Conservation (phyloP, 2,888 invertebrate genomes). For the Nomada flava region DNA sequence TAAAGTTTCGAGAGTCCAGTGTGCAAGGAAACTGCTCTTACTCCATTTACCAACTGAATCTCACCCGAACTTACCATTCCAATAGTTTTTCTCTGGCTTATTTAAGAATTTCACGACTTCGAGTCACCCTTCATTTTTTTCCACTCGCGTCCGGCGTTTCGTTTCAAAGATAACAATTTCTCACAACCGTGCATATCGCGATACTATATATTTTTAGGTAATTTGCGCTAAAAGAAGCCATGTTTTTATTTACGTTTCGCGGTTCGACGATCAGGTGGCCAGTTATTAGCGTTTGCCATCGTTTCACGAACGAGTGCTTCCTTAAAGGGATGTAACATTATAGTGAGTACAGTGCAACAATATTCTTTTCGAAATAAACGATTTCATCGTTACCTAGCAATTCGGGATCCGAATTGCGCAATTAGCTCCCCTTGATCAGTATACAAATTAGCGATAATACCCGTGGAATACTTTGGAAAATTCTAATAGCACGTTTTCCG, state of each 20-base stretch:
- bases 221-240: neutral
- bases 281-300: conserved; percentile 25
- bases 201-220: neutral
- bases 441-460: conserved; percentile 2
- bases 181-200: too few relatives aligned
- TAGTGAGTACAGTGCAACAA: neutral
- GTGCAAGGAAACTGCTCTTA: conserved; percentile 46
- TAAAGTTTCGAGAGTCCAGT: conserved; percentile 54
- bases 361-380: too few relatives aligned
- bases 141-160: neutral
- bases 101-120: conserved; percentile 16
- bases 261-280: conserved; percentile 17
- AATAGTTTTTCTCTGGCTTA: conserved; percentile 39
- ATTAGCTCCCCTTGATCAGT: too few relatives aligned
- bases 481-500: conserved; percentile 48
- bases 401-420: too few relatives aligned
- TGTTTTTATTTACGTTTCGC: conserved; percentile 24
- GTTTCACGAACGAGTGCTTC: conserved; percentile 3
- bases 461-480: conserved; percentile 21
- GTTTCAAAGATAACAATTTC: neutral
- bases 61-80: conserved; percentile 39
- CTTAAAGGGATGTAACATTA: conserved; percentile 25
- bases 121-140: neutral
- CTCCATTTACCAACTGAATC: conserved; percentile 42
- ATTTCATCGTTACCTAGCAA: too few relatives aligned